Percentiles rank a stretch among this genome's conserved stretches.
These are phyloP conservation scores for Alectoris magna DNA, from an alignment of 2,797 vertebrate genomes.

Conservation along the genomic window DNA sequence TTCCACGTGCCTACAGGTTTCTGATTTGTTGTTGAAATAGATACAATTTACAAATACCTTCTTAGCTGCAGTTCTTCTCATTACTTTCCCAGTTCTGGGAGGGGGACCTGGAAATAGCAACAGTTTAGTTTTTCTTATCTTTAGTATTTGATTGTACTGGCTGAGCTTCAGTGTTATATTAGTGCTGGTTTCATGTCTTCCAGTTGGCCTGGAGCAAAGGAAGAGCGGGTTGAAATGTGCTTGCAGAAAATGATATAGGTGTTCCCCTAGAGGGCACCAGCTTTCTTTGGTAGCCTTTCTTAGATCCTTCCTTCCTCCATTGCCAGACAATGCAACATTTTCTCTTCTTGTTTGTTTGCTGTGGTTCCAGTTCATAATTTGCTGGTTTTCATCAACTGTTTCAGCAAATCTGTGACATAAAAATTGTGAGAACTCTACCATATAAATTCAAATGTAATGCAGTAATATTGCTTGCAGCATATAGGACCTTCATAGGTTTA, in stretches of 20 bases:
- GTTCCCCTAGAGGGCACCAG: conserved; percentile 4
- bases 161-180: neutral
- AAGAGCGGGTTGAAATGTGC: neutral
- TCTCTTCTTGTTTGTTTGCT: neutral
- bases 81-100: neutral
- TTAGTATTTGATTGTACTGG: neutral
- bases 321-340: neutral
- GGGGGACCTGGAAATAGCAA: neutral
- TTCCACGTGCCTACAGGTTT: neutral
- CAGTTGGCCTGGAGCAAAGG: neutral
- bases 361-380: neutral
- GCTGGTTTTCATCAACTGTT: neutral
- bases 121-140: neutral
- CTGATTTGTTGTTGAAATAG: neutral
- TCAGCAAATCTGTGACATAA: neutral
- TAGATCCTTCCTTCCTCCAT: neutral
- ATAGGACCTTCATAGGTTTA: neutral
- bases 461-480: too few relatives aligned
- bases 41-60: neutral
- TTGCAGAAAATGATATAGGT: neutral
- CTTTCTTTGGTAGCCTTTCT: neutral
- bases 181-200: neutral
- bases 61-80: neutral
- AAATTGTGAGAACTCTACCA: neutral
- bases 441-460: rapidly evolving